Percentiles rank a stretch among this genome's conserved stretches.
phyloP scores from a whole-genome alignment of 2,888 invertebrate species.

The Neoitamus cyanurus region DNA sequence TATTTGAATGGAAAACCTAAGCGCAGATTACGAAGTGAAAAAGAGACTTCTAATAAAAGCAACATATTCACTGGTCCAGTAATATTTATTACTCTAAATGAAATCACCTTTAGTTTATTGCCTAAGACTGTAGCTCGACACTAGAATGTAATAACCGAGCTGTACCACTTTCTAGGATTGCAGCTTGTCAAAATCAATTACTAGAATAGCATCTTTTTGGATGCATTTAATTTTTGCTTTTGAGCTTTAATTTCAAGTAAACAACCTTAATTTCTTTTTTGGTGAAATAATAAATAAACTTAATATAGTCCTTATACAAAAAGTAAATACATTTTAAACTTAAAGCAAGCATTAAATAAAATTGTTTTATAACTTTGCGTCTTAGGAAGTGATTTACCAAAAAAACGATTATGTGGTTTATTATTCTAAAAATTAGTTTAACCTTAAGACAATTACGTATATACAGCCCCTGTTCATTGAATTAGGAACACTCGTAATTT shows the following conservation, averaged over 20 bases:
- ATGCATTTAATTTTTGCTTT: background rate
- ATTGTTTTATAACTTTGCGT: too few relatives aligned
- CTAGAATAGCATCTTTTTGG: background rate
- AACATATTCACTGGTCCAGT: background rate
- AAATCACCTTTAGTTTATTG: conserved; percentile 2
- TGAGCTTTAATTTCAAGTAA: background rate
- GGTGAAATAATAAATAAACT: too few relatives aligned
- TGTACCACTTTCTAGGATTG: background rate
- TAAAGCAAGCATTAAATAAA: too few relatives aligned
- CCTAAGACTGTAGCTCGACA: background rate
- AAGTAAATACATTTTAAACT: too few relatives aligned
- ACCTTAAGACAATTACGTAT: too few relatives aligned
- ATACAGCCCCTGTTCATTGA: too few relatives aligned
- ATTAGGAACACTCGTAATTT: too few relatives aligned
- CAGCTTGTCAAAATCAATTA: background rate
- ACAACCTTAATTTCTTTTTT: too few relatives aligned
- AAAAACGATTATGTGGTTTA: too few relatives aligned
- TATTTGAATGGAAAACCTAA: conserved; percentile 11
- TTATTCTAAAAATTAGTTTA: too few relatives aligned
- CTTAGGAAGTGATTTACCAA: too few relatives aligned
- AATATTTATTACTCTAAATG: background rate
- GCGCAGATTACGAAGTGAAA: conserved; percentile 8
- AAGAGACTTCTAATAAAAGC: conserved; percentile 3
- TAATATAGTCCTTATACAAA: too few relatives aligned
- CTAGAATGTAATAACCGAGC: background rate